A percentile compares a stretch with the other conserved stretches of the same genome.
Evolutionary conservation across 2,888 invertebrate genomes (phyloP).

Genomic region (Crepidodera aurea): DNA sequence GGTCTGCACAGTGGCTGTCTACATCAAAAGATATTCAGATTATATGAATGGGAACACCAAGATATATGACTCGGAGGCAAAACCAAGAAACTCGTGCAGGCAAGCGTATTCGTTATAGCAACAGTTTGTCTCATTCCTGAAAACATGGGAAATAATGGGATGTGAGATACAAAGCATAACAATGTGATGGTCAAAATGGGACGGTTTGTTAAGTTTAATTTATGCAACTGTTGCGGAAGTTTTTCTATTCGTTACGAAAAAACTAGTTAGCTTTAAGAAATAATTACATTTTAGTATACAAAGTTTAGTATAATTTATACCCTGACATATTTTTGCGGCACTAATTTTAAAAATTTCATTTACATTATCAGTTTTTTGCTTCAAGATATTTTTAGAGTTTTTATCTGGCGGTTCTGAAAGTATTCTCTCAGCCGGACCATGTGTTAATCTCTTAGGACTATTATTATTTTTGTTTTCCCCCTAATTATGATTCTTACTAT

Average conservation of each 20-base stretch:
- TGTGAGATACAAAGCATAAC: constrained; percentile 3
- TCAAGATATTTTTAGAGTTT: too few relatives aligned
- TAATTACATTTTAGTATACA: too few relatives aligned
- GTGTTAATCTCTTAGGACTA: too few relatives aligned
- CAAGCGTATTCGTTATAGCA: constrained; percentile 1
- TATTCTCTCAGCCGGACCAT: too few relatives aligned
- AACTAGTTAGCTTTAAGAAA: too few relatives aligned
- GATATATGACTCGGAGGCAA: constrained; percentile 9
- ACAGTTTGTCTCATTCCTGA: constrained; percentile 16
- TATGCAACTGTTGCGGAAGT: background rate
- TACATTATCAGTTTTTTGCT: too few relatives aligned
- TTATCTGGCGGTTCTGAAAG: too few relatives aligned
- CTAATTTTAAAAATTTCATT: too few relatives aligned
- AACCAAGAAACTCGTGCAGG: constrained; percentile 16
- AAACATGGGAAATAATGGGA: constrained; percentile 8
- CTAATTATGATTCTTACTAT: too few relatives aligned
- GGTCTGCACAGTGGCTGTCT: background rate
- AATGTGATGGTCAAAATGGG: constrained; percentile 12
- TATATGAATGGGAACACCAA: constrained; percentile 14
- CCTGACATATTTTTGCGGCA: too few relatives aligned
- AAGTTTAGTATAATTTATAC: too few relatives aligned
- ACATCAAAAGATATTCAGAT: constrained; percentile 24
- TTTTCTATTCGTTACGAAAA: background rate
- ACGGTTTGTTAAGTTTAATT: constrained; percentile 10
- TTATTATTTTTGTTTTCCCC: too few relatives aligned